These are phyloP conservation scores for Machaerirhynchus nigripectus DNA, from an alignment of 2,113 vertebrate species.

Conservation along the genomic window DNA sequence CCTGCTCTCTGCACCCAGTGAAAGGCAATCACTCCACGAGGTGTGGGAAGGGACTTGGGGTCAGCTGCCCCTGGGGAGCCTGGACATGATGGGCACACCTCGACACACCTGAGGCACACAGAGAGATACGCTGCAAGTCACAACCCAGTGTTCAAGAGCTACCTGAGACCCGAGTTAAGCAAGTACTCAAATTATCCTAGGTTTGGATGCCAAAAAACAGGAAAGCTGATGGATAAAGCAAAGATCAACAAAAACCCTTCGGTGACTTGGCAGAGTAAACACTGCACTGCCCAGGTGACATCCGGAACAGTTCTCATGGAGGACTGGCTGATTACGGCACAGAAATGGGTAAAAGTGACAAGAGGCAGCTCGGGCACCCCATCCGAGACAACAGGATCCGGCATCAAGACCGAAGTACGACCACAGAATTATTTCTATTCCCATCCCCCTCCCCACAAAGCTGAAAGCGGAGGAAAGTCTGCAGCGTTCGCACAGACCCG, in stretches of 20 bases:
- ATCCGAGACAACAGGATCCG: background rate
- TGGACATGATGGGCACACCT: background rate
- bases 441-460: conserved; percentile 5
- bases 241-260: background rate
- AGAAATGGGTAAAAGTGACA: background rate
- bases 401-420: background rate
- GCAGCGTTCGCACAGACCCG: background rate
- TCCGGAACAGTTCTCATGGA: background rate
- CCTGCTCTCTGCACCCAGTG: background rate
- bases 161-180: background rate
- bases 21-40: background rate
- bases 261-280: background rate
- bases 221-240: background rate
- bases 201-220: background rate
- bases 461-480: background rate
- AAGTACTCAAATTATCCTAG: background rate
- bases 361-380: background rate
- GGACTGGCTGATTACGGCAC: background rate
- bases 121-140: background rate
- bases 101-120: fast-evolving
- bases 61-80: background rate
- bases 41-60: fast-evolving
- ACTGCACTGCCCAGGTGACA: background rate
- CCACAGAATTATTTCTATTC: background rate
- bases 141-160: too few species aligned